Conservation (phyloP, 2,888 invertebrate genomes). For the Hypercompe scribonia region DNA sequence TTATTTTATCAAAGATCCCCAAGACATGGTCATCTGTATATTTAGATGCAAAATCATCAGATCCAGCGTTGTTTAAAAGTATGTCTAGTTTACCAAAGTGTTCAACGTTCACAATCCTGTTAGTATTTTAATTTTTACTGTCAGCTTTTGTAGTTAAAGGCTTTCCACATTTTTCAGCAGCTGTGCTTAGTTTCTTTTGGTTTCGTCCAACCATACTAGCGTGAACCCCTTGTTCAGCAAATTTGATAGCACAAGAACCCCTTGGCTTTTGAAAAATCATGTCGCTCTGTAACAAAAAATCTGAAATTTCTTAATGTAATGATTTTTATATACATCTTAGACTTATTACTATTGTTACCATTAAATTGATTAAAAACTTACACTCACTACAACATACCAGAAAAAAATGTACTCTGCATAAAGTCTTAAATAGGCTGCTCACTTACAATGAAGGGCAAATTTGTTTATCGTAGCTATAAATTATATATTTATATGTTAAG, state of each 20-base stretch:
- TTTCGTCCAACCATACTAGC: slow-evolving; percentile 53
- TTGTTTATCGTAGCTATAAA: no score
- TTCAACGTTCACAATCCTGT: slow-evolving; percentile 22
- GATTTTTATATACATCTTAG: no score
- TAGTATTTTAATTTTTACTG: slow-evolving; percentile 28
- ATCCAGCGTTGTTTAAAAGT: slow-evolving; percentile 43
- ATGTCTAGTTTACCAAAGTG: slow-evolving; percentile 37
- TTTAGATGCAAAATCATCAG: neutral
- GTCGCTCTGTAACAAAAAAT: neutral
- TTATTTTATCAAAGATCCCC: slow-evolving; percentile 23
- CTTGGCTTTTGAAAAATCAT: slow-evolving; percentile 57
- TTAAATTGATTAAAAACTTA: no score
- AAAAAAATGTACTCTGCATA: no score
- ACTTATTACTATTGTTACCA: no score
- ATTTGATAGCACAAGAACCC: slow-evolving; percentile 46
- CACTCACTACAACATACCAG: no score
- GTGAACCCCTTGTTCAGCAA: slow-evolving; percentile 44
- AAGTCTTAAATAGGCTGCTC: no score
- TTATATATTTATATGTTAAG: no score
- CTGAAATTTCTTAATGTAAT: no score
- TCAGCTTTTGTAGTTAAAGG: slow-evolving; percentile 27
- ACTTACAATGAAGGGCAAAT: no score
- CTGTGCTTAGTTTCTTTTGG: slow-evolving; percentile 38
- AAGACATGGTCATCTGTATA: slow-evolving; percentile 27
- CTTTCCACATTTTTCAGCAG: slow-evolving; percentile 26